A percentile compares a stretch with the other conserved stretches of the same genome.
Evolutionary conservation across 2,797 vertebrate genomes (phyloP).

Genomic region (Hypotaenidia okinawae): DNA sequence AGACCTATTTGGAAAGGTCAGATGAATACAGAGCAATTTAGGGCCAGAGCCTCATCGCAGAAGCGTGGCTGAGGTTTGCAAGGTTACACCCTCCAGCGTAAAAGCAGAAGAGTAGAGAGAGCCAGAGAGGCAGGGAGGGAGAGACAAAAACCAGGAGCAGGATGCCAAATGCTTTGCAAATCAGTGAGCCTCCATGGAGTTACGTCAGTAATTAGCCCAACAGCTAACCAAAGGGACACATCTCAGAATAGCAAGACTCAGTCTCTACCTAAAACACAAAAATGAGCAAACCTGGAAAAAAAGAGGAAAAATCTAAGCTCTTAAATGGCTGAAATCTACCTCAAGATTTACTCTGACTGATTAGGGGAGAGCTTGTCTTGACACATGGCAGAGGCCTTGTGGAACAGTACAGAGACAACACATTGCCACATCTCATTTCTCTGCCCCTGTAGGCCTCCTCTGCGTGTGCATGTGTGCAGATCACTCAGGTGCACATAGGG

Average conservation of each 20-base stretch:
- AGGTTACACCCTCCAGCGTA: neutral
- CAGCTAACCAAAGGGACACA: neutral
- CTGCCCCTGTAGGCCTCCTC: fast-evolving
- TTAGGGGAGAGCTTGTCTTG: neutral
- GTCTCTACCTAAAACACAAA: neutral
- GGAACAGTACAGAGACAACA: neutral
- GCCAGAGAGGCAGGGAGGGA: neutral
- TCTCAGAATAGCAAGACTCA: neutral
- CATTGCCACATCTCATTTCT: neutral
- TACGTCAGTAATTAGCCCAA: neutral
- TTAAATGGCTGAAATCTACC: neutral
- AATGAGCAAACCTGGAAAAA: neutral
- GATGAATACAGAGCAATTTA: neutral
- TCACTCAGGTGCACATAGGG: neutral
- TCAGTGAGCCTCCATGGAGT: neutral
- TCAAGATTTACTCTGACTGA: neutral
- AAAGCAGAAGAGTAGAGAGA: neutral
- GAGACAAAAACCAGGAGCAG: neutral
- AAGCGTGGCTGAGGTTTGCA: neutral
- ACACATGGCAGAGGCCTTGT: neutral
- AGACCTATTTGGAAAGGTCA: constrained; percentile 19
- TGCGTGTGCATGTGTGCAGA: fast-evolving
- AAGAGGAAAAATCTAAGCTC: neutral
- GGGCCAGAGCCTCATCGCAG: neutral
- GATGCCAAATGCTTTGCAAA: neutral